These are phyloP conservation scores for Timema cristinae DNA, from an alignment of 2,888 invertebrate genomes.

Conservation along the genomic window DNA sequence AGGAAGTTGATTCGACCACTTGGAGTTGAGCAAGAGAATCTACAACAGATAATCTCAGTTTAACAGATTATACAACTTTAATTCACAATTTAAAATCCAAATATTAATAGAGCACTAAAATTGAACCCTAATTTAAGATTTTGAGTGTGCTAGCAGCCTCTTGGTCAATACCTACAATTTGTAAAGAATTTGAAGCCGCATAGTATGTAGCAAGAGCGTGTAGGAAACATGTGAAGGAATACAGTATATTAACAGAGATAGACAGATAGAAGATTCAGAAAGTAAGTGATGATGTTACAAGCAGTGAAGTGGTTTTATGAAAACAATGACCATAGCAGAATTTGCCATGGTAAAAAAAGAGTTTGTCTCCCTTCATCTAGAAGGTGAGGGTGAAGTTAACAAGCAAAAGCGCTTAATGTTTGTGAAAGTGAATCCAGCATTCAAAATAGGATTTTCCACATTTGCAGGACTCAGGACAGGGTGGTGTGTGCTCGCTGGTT, in stretches of 20 bases:
- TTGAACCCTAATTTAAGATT: conserved; percentile 28
- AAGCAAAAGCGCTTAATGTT: conserved; percentile 23
- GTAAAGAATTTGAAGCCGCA: conserved; percentile 25
- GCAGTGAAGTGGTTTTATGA: conserved; percentile 21
- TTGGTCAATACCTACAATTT: conserved; percentile 29
- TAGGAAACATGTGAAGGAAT: conserved; percentile 20
- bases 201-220: conserved; percentile 24
- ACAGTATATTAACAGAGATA: conserved; percentile 27
- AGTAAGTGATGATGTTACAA: conserved; percentile 25
- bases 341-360: conserved; percentile 32
- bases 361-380: conserved; percentile 23
- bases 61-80: conserved; percentile 11
- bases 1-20: background rate
- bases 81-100: conserved; percentile 25
- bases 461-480: conserved; percentile 32
- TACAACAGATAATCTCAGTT: background rate
- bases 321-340: conserved; percentile 25
- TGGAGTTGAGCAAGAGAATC: conserved; percentile 8
- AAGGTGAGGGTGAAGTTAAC: background rate
- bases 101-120: conserved; percentile 7
- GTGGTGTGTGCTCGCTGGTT: conserved; percentile 33
- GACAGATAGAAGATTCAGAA: conserved; percentile 21
- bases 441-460: conserved; percentile 29
- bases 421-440: conserved; percentile 23
- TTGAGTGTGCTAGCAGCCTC: conserved; percentile 27